phyloP scores from a whole-genome alignment of 2,888 invertebrate genomes.

The Perizoma flavofasciatum region DNA sequence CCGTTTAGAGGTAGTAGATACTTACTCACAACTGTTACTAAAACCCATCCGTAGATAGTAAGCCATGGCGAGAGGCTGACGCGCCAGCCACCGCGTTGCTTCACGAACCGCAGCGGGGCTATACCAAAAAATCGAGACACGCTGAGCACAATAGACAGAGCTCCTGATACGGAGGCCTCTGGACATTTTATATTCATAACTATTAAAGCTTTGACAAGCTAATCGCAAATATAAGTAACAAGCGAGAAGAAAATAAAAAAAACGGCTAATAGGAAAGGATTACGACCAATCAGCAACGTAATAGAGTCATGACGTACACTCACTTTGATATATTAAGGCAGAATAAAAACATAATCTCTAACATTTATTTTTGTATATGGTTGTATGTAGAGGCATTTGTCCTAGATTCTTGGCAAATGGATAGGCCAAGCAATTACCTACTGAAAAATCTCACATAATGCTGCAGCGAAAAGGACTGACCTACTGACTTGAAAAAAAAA shows the following conservation, averaged over 20 bases:
- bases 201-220: no score
- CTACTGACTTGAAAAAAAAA: no score
- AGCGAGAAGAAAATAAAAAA: no score
- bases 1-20: conserved; percentile 5
- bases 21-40: conserved; percentile 44
- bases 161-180: conserved; percentile 37
- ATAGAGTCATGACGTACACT: neutral
- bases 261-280: neutral
- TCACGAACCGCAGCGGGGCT: conserved; percentile 46
- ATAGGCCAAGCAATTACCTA: no score
- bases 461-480: no score
- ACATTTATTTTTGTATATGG: neutral
- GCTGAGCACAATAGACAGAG: conserved; percentile 40
- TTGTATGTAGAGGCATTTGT: neutral
- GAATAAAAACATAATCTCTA: conserved; percentile 8
- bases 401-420: no score
- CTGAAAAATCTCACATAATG: no score
- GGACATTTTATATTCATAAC: conserved; percentile 3
- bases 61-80: conserved; percentile 34
- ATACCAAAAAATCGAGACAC: conserved; percentile 44
- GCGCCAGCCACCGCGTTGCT: conserved; percentile 34
- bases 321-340: conserved; percentile 1
- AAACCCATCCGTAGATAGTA: conserved; percentile 37
- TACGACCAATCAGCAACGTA: neutral
- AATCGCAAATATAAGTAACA: no score